Evolutionary conservation across 2,888 invertebrate species (phyloP), one percentile per base, ranked within the genome.

Genomic region (Ochropleura plecta): DNA sequence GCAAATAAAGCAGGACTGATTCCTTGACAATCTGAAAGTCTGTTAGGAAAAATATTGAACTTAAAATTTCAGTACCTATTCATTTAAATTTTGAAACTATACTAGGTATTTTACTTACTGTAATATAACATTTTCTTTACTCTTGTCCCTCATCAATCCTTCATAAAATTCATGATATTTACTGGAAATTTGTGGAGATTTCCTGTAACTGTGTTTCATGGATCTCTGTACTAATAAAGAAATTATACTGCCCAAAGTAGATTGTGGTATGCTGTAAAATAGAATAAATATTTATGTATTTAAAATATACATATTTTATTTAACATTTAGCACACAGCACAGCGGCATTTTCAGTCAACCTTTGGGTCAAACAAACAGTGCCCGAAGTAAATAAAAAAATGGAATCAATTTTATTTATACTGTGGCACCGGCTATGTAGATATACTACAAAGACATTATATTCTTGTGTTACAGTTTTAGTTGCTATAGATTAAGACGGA

Each of bases 211-310:
- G 16, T 94, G 93, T 90, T 97, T 98, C 97, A 97, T 97, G 77
- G 97, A 96, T 86, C 97, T 96, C 89, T 97, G 97, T 64, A 97
- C 96, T 87, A 98, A 97, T 63, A 97, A 95, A 46, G 97, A 97
- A 75, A 98, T 91, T 85, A 98, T 98, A 90, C 98, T 98, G 71
- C 97, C 97, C 55, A 98, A 88, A 0, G 98, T 97, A 70, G 96
- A 93, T 63, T 96, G 91, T 66, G 97, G 96, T 71, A 98, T 91
- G 63, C 97, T 97, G 87, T 79, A 30, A 30, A 30, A 30, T 30
- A 30, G 30, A 30, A 30, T 30, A 30, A 30, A 30, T 30, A 30
- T 30, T 30, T 30, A 30, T 30, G 30, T 30, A 30, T 30, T 30
- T 2, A 30, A 30, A 30, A 30, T 30, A 30, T 30, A 30, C 3